phyloP scores from a whole-genome alignment of 2,797 vertebrate genomes.

The Cetoscarus ocellatus region DNA sequence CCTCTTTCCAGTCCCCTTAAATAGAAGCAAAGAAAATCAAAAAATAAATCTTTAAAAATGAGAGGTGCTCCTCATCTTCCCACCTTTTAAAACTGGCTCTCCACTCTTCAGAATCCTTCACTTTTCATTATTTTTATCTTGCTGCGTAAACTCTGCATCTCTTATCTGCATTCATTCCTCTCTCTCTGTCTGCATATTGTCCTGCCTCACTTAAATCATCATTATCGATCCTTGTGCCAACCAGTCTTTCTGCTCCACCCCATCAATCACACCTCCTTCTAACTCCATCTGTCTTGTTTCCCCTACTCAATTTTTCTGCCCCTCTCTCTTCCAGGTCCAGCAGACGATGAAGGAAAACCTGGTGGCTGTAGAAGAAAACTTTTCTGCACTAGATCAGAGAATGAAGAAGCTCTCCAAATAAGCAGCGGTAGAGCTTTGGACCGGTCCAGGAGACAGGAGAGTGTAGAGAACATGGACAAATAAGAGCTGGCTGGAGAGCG shows the following conservation, averaged over 20 bases:
- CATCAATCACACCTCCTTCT: background rate
- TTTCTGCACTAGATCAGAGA: conserved; percentile 87
- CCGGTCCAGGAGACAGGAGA: conserved; percentile 29
- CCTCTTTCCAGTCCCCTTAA: too few relatives aligned
- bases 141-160: too few relatives aligned
- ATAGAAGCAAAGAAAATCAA: too few relatives aligned
- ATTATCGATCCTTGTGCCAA: background rate
- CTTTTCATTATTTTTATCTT: too few relatives aligned
- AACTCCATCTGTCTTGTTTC: conserved; percentile 1
- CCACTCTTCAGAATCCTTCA: too few relatives aligned
- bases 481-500: conserved; percentile 52
- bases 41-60: too few relatives aligned
- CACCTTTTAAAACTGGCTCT: too few relatives aligned
- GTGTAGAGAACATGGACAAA: conserved; percentile 58
- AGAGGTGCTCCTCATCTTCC: too few relatives aligned
- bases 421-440: conserved; percentile 41
- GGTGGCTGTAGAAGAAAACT: conserved; percentile 90
- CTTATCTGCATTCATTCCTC: too few relatives aligned
- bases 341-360: conserved; percentile 95
- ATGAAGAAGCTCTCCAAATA: conserved; percentile 93
- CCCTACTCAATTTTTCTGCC: background rate
- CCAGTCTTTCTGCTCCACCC: background rate
- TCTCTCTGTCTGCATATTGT: background rate
- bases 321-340: conserved; percentile 85
- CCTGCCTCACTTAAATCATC: background rate